Percentiles rank a stretch among this genome's conserved stretches.
These are phyloP conservation scores for Schizopygopsis pylzovi DNA, from an alignment of 2,797 vertebrate species.

Conservation along the genomic window DNA sequence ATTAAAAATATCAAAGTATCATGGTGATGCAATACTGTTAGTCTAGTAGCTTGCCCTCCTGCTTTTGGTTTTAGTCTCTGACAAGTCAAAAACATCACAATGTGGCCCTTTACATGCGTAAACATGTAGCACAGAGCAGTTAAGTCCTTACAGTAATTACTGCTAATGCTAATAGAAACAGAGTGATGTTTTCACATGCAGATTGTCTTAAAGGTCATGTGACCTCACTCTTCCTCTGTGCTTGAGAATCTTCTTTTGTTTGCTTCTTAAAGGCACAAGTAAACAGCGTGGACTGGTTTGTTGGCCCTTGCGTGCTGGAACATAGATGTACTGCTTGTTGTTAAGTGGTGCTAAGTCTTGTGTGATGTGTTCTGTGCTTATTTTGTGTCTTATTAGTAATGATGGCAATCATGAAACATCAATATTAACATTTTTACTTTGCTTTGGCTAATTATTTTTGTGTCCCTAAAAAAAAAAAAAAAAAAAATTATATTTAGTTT, in stretches of 20 bases:
- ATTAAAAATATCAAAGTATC: background rate
- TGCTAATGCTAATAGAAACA: conserved; percentile 12
- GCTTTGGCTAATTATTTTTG: background rate
- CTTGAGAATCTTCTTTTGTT: background rate
- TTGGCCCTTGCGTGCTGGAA: background rate
- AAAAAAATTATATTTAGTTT: too few species aligned
- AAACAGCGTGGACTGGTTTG: background rate
- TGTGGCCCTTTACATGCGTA: background rate
- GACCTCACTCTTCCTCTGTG: background rate
- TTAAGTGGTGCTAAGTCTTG: background rate
- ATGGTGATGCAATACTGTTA: background rate
- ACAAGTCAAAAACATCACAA: conserved; percentile 1
- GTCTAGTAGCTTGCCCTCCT: background rate
- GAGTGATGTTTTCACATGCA: background rate
- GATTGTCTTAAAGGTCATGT: background rate
- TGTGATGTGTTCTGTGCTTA: background rate
- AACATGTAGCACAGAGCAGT: background rate
- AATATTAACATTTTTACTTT: background rate
- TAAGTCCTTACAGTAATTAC: background rate
- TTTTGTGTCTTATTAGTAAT: background rate
- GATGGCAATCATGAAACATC: background rate
- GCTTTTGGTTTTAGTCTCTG: background rate
- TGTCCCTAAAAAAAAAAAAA: background rate
- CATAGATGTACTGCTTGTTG: background rate
- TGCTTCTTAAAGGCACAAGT: conserved; percentile 8